Percentiles rank a stretch among this genome's conserved stretches.
Evolutionary conservation across 1,140 invertebrate species (phyloP).

Genomic region (Diabrotica undecimpunctata): DNA sequence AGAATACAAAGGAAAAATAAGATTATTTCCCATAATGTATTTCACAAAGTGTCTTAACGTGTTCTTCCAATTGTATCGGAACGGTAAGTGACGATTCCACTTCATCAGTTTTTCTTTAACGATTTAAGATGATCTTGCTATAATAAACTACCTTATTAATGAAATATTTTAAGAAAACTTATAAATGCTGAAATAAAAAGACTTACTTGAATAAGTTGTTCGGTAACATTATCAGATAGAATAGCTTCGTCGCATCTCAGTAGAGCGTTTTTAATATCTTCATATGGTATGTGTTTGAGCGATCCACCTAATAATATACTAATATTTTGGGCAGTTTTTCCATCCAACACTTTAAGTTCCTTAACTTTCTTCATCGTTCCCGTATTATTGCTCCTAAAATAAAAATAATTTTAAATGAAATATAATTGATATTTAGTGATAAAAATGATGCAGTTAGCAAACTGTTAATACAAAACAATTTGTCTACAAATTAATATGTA

Average conservation of each 20-base stretch:
- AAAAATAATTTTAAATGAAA: conserved; percentile 8
- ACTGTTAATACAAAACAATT: background rate
- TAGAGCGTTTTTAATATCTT: conserved; percentile 80
- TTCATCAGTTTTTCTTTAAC: too few species aligned
- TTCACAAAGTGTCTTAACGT: too few species aligned
- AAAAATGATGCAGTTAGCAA: too few species aligned
- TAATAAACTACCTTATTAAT: too few species aligned
- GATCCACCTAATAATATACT: conserved; percentile 85
- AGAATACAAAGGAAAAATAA: too few species aligned
- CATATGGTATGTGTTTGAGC: conserved; percentile 83
- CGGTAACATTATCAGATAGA: conserved; percentile 75
- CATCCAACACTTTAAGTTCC: conserved; percentile 86
- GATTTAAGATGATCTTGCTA: too few species aligned
- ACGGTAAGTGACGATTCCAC: too few species aligned
- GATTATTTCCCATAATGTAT: too few species aligned
- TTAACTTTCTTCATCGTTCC: conserved; percentile 80
- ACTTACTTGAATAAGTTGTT: conserved; percentile 68
- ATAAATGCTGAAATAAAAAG: too few species aligned
- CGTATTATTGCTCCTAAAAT: conserved; percentile 48
- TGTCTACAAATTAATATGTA: conserved; percentile 4
- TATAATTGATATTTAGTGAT: background rate
- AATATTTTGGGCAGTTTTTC: conserved; percentile 93
- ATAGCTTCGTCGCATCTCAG: conserved; percentile 82
- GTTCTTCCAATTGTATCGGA: too few species aligned
- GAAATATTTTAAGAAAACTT: too few species aligned